These are phyloP conservation scores for Thymelicus sylvestris DNA, from an alignment of 2,888 invertebrate species.

Conservation along the genomic window DNA sequence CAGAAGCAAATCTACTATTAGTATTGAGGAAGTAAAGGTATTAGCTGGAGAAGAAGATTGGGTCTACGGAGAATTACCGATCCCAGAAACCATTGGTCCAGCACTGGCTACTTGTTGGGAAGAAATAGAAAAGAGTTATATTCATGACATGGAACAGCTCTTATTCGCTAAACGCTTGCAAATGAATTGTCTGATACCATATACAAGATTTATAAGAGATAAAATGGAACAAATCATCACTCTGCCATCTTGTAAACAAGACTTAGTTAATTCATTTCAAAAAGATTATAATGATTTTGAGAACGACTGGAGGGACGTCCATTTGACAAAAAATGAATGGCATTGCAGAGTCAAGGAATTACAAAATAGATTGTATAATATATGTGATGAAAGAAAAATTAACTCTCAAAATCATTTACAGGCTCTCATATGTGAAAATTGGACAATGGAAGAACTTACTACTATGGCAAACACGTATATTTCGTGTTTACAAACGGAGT, in stretches of 20 bases:
- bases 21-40: slow-evolving; percentile 55
- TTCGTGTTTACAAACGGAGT: slow-evolving; percentile 85
- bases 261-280: slow-evolving; percentile 84
- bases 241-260: slow-evolving; percentile 85
- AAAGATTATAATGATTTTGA: slow-evolving; percentile 85
- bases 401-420: slow-evolving; percentile 82
- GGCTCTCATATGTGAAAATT: slow-evolving; percentile 81
- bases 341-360: slow-evolving; percentile 83
- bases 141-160: slow-evolving; percentile 81
- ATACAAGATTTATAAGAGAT: slow-evolving; percentile 79
- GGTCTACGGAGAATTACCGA: slow-evolving; percentile 73
- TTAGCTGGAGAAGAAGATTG: slow-evolving; percentile 77
- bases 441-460: slow-evolving; percentile 83
- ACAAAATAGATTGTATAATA: slow-evolving; percentile 78
- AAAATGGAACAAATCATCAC: slow-evolving; percentile 83
- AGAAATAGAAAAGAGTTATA: slow-evolving; percentile 75
- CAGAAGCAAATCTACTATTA: slow-evolving; percentile 47
- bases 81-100: slow-evolving; percentile 62
- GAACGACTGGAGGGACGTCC: slow-evolving; percentile 82
- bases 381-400: slow-evolving; percentile 83
- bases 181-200: slow-evolving; percentile 83
- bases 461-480: slow-evolving; percentile 83
- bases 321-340: slow-evolving; percentile 86
- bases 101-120: slow-evolving; percentile 81
- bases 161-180: slow-evolving; percentile 84